Evolutionary conservation across 2,888 invertebrate species (phyloP).

Genomic region (Pristionchus japonicus): DNA sequence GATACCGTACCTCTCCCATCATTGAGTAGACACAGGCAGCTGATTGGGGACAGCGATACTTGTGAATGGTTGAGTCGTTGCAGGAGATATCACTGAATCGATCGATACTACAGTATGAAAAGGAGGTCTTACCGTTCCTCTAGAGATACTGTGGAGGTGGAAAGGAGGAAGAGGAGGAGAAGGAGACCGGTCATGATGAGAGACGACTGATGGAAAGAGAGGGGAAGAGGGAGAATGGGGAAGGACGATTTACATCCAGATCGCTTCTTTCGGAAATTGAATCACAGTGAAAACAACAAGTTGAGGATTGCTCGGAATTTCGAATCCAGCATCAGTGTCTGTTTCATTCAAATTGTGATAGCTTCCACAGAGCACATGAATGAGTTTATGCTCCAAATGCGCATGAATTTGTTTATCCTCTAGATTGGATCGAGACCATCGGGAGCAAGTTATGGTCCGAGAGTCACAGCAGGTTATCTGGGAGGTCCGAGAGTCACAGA

Average conservation of each 20-base stretch:
- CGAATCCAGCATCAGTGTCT: neutral
- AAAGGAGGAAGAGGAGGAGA: neutral
- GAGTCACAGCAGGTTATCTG: neutral
- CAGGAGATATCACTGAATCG: neutral
- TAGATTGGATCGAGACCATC: neutral
- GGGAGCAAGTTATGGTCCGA: no score
- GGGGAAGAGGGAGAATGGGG: neutral
- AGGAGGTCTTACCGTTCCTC: neutral
- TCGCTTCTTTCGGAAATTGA: no score
- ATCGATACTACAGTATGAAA: no score
- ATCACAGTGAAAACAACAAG: no score
- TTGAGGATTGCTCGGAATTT: no score
- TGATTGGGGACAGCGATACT: neutral
- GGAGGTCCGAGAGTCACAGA: neutral
- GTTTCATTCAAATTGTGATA: neutral
- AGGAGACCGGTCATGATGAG: neutral
- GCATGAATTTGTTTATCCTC: conserved; percentile 8
- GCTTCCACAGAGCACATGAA: neutral
- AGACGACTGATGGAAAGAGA: neutral
- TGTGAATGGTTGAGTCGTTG: neutral
- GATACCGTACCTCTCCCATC: neutral
- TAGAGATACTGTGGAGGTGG: neutral
- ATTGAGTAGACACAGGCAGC: conserved; percentile 6
- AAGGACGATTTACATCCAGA: no score
- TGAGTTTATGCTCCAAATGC: neutral